Conservation (phyloP, 2,888 invertebrate species). For the Nemoura dubitans region DNA sequence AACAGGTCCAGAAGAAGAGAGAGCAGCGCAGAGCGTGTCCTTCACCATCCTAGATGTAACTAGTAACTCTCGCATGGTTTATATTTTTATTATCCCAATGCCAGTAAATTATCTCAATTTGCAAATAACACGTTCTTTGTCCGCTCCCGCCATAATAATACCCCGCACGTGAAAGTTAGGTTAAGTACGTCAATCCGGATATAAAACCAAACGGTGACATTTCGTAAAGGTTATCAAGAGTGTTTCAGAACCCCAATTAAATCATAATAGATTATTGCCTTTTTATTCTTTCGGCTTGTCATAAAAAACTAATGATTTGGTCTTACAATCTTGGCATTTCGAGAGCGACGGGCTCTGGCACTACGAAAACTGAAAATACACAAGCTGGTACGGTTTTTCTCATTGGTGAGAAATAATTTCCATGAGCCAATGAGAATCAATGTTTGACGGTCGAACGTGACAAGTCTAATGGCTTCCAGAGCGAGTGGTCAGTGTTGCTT, state of each 20-base stretch:
- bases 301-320: not conserved
- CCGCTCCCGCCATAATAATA: constrained; percentile 13
- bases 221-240: not conserved
- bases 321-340: not conserved
- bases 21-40: constrained; percentile 13
- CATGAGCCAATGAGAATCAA: not conserved
- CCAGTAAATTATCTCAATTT: not conserved
- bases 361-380: not conserved
- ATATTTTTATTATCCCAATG: not conserved
- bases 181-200: not conserved
- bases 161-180: not conserved
- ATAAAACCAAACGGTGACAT: not conserved
- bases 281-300: not conserved
- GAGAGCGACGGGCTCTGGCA: not conserved
- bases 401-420: not conserved
- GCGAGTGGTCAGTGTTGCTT: constrained; percentile 13
- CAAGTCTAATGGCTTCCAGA: constrained; percentile 39
- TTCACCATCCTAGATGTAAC: constrained; percentile 20
- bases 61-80: constrained; percentile 28
- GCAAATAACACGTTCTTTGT: not conserved
- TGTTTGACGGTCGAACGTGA: constrained; percentile 33
- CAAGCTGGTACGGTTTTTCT: not conserved
- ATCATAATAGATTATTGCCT: not conserved
- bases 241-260: not conserved
- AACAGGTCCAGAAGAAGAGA: not conserved